These are phyloP conservation scores for Eupeodes luniger DNA, from an alignment of 2,888 invertebrate species.

Conservation along the genomic window DNA sequence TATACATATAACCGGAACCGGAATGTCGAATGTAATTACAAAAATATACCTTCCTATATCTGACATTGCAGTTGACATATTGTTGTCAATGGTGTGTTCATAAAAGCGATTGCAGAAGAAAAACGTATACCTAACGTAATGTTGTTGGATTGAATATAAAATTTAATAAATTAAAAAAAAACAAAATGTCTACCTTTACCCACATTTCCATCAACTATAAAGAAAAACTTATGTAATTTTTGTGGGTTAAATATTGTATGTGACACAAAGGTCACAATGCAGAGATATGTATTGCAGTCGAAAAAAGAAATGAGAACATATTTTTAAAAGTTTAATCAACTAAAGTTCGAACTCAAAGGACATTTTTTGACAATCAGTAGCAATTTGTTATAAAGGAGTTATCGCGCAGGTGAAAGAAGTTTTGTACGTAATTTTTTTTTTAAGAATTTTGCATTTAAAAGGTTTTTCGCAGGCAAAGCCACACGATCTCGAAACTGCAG, in stretches of 20 bases:
- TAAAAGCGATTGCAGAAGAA: constrained; percentile 1
- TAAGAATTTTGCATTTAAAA: too few relatives aligned
- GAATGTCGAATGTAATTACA: constrained; percentile 63
- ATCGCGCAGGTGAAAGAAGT: too few relatives aligned
- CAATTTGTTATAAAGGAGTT: too few relatives aligned
- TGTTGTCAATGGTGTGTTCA: constrained; percentile 55
- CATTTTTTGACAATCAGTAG: too few relatives aligned
- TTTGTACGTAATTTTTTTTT: too few relatives aligned
- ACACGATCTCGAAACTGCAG: too few relatives aligned
- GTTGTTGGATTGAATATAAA: constrained; percentile 29
- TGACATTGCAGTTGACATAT: constrained; percentile 58
- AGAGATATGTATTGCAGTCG: background rate
- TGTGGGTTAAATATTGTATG: constrained; percentile 22
- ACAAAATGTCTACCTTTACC: too few relatives aligned
- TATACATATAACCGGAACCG: constrained; percentile 41
- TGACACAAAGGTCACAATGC: background rate
- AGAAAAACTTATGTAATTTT: constrained; percentile 16
- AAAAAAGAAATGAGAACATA: background rate
- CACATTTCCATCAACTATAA: constrained; percentile 6
- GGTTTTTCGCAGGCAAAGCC: too few relatives aligned
- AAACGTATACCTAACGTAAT: background rate
- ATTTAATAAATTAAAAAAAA: background rate
- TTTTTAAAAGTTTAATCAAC: background rate
- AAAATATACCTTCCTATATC: constrained; percentile 44
- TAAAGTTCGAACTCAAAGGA: background rate